These are phyloP conservation scores for Muntiacus muntjak DNA, from an alignment of 2,113 vertebrate genomes.

Conservation along the genomic window DNA sequence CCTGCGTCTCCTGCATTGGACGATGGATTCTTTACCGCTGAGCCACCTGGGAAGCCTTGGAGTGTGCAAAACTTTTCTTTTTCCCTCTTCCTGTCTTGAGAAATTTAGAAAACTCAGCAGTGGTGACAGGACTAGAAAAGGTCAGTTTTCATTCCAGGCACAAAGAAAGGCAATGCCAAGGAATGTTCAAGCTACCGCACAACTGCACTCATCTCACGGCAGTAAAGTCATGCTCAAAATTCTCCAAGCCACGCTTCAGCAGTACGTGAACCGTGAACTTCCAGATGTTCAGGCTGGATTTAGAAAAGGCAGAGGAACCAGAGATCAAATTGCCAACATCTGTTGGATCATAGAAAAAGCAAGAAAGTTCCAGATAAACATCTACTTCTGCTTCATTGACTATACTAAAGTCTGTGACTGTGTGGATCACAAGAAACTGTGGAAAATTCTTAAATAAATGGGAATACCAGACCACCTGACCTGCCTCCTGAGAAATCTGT, in stretches of 20 bases:
- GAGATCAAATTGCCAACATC: neutral
- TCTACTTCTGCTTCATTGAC: neutral
- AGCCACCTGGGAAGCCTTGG: neutral
- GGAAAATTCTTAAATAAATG: neutral
- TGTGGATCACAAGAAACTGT: neutral
- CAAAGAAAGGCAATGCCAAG: neutral
- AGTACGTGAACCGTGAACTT: neutral
- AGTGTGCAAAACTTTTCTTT: neutral
- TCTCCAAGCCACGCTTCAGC: neutral
- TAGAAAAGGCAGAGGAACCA: neutral
- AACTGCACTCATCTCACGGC: neutral
- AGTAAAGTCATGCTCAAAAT: neutral
- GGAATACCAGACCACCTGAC: neutral
- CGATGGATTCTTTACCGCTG: neutral
- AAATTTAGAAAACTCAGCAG: neutral
- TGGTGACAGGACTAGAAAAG: neutral
- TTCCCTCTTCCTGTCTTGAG: neutral
- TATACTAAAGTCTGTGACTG: neutral
- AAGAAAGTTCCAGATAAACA: neutral
- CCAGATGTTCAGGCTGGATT: neutral
- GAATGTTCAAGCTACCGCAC: neutral
- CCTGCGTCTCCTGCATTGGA: neutral
- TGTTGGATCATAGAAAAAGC: fast-evolving
- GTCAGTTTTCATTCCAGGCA: neutral
- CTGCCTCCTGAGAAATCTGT: neutral